A percentile compares a stretch with the other conserved stretches of the same genome.
Conservation (phyloP, 2,113 vertebrate genomes). For the Lucifuga dentata region DNA sequence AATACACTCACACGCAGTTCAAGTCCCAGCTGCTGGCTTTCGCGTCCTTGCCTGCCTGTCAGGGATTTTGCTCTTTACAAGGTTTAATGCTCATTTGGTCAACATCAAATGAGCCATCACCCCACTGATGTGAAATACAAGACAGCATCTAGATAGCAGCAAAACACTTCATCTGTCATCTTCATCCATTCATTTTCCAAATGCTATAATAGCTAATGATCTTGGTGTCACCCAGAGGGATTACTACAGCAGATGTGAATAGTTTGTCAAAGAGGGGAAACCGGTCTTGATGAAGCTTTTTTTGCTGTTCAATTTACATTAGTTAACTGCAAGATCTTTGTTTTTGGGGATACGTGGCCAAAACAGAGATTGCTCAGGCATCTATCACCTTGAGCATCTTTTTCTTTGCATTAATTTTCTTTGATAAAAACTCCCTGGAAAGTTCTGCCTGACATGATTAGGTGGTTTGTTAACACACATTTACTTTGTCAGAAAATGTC, state of each 20-base stretch:
- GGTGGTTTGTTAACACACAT: too few species aligned
- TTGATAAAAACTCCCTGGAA: not conserved
- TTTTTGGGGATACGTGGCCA: not conserved
- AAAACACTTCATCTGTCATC: slow-evolving; percentile 24
- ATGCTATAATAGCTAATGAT: slow-evolving; percentile 12
- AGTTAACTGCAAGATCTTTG: slow-evolving; percentile 6
- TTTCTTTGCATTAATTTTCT: not conserved
- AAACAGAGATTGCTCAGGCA: too few species aligned
- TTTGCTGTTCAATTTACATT: not conserved
- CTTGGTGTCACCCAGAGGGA: slow-evolving; percentile 9
- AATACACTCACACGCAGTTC: not conserved
- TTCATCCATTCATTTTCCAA: slow-evolving; percentile 1
- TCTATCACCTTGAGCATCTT: not conserved
- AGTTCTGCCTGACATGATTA: too few species aligned
- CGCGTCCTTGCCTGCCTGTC: slow-evolving; percentile 2
- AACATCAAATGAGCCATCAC: not conserved
- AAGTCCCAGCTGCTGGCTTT: slow-evolving; percentile 12
- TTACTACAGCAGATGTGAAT: slow-evolving; percentile 8
- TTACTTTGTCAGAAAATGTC: too few species aligned
- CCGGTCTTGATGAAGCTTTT: not conserved
- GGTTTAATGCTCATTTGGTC: not conserved
- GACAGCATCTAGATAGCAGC: slow-evolving; percentile 22
- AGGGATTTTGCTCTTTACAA: not conserved
- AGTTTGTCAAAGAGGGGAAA: not conserved
- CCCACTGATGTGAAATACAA: slow-evolving; percentile 1